phyloP scores from a whole-genome alignment of 2,797 vertebrate species.

The Channallabes apus region DNA sequence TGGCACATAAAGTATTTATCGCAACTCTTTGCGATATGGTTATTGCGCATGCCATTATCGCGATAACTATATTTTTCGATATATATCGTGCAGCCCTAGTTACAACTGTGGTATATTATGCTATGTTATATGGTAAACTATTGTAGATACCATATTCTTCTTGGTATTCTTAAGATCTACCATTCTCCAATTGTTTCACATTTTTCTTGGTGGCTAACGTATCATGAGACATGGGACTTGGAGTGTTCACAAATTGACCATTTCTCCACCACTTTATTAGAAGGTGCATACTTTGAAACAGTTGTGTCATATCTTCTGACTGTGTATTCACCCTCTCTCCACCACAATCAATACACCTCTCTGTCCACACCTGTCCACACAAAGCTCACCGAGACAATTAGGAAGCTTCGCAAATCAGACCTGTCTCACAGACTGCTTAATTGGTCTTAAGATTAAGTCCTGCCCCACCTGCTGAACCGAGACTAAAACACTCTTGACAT shows the following conservation, averaged over 20 bases:
- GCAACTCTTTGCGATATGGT: too few relatives aligned
- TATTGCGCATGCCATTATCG: too few relatives aligned
- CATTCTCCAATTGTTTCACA: too few relatives aligned
- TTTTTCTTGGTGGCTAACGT: background rate
- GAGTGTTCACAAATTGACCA: background rate
- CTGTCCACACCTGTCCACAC: slow-evolving; percentile 13
- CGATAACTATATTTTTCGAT: too few relatives aligned
- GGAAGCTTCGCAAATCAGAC: slow-evolving; percentile 1
- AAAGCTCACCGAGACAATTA: background rate
- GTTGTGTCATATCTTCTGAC: background rate
- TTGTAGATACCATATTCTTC: too few relatives aligned
- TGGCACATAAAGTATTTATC: too few relatives aligned
- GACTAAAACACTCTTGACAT: slow-evolving; percentile 57
- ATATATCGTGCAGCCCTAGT: too few relatives aligned
- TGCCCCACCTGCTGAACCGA: slow-evolving; percentile 50
- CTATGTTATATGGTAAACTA: too few relatives aligned
- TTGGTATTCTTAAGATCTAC: too few relatives aligned
- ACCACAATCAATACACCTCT: slow-evolving; percentile 41
- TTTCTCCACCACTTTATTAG: background rate
- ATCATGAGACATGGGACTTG: background rate
- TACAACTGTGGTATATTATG: too few relatives aligned
- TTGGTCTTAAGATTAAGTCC: slow-evolving; percentile 43
- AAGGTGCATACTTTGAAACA: background rate
- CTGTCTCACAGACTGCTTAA: slow-evolving; percentile 45
- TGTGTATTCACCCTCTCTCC: slow-evolving; percentile 44